A percentile compares a stretch with the other conserved stretches of the same genome.
These are phyloP conservation scores for Lymantria monacha DNA, from an alignment of 2,888 invertebrate species.

Conservation along the genomic window DNA sequence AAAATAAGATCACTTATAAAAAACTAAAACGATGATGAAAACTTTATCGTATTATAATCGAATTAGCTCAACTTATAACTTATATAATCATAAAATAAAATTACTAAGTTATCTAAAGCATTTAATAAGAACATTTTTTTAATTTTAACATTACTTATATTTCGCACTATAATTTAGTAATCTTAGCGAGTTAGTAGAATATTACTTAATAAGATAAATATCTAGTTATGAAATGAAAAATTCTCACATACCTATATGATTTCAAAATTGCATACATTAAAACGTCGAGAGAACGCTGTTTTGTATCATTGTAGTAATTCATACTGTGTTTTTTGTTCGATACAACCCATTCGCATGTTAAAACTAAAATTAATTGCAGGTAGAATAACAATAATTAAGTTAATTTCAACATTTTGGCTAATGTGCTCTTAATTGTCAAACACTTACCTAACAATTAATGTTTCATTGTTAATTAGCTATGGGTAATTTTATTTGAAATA, in stretches of 20 bases:
- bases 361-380: slow-evolving; percentile 45
- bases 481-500: slow-evolving; percentile 11
- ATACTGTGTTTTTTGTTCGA: not conserved
- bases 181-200: slow-evolving; percentile 2
- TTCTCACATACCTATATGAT: slow-evolving; percentile 10
- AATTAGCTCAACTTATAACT: too few species aligned
- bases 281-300: not conserved
- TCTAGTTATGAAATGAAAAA: slow-evolving; percentile 9
- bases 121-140: not conserved
- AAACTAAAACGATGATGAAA: too few species aligned
- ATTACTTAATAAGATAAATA: slow-evolving; percentile 4
- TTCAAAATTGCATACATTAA: not conserved
- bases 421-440: slow-evolving; percentile 19
- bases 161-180: slow-evolving; percentile 2
- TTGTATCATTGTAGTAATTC: slow-evolving; percentile 2
- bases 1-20: too few species aligned
- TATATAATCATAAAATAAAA: too few species aligned
- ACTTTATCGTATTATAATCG: too few species aligned
- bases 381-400: slow-evolving; percentile 36
- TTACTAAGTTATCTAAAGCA: too few species aligned
- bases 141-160: not conserved
- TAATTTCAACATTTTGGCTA: slow-evolving; percentile 31
- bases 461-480: slow-evolving; percentile 19
- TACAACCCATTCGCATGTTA: not conserved
- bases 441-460: slow-evolving; percentile 19